Conservation (phyloP, 2,888 invertebrate species). For the Amphipyra tragopoginis region DNA sequence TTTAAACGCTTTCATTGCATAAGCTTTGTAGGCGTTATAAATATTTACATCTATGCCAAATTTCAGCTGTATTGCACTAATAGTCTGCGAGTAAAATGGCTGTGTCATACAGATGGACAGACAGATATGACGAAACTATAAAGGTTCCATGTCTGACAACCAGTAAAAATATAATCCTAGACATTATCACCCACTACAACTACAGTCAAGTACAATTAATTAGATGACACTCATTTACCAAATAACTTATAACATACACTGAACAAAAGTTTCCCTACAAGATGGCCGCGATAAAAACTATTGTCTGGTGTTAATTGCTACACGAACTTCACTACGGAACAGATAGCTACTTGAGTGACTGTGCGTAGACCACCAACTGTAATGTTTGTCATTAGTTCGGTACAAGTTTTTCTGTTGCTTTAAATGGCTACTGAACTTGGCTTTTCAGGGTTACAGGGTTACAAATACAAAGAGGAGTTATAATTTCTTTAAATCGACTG, state of each 20-base stretch:
- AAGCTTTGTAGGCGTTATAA: too few relatives aligned
- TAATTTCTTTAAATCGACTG: too few relatives aligned
- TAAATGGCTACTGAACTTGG: constrained; percentile 6
- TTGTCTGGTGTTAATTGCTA: constrained; percentile 34
- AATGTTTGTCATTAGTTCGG: constrained; percentile 26
- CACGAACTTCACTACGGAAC: constrained; percentile 21
- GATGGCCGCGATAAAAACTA: constrained; percentile 32
- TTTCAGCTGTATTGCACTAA: too few relatives aligned
- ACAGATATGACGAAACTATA: too few relatives aligned
- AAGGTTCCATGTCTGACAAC: too few relatives aligned
- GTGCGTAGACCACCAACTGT: constrained; percentile 3
- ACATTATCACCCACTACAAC: neutral
- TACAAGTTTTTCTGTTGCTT: constrained; percentile 10
- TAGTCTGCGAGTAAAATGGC: too few relatives aligned
- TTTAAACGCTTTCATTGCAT: too few relatives aligned
- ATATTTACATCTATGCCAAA: too few relatives aligned
- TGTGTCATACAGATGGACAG: too few relatives aligned
- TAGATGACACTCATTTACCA: neutral
- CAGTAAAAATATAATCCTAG: too few relatives aligned
- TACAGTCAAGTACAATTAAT: neutral
- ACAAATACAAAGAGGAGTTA: too few relatives aligned
- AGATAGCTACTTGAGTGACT: constrained; percentile 13
- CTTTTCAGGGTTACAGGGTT: neutral
- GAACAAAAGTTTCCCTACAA: constrained; percentile 8
- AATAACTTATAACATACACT: neutral